Conservation (phyloP, 1,140 invertebrate genomes). For the Camponotus floridanus region DNA sequence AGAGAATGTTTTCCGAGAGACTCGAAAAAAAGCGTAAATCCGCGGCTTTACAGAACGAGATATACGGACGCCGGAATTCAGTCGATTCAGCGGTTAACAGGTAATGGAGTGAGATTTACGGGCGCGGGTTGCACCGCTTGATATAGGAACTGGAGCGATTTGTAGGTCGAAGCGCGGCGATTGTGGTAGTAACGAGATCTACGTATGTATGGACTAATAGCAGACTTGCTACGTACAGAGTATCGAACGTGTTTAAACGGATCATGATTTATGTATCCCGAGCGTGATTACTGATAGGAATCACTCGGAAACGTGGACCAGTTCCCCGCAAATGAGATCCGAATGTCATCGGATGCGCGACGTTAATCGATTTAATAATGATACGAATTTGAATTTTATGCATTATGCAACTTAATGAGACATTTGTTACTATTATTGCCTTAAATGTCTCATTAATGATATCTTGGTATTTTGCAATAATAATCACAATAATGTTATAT, state of each 20-base stretch:
- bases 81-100: slow-evolving; percentile 34
- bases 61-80: background rate
- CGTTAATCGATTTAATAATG: background rate
- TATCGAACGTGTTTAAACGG: slow-evolving; percentile 3
- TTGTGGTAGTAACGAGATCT: slow-evolving; percentile 38
- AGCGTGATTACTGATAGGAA: slow-evolving; percentile 1
- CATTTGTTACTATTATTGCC: background rate
- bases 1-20: background rate
- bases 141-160: slow-evolving; percentile 44
- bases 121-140: background rate
- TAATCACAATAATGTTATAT: background rate
- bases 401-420: background rate
- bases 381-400: slow-evolving; percentile 4
- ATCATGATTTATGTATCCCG: slow-evolving; percentile 44
- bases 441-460: background rate
- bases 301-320: background rate
- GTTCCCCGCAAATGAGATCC: background rate
- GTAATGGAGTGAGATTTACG: slow-evolving; percentile 44
- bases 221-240: slow-evolving; percentile 2
- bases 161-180: slow-evolving; percentile 29
- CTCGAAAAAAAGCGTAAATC: slow-evolving; percentile 1
- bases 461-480: background rate
- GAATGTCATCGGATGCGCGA: background rate
- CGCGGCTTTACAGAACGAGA: background rate
- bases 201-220: slow-evolving; percentile 35